Evolutionary conservation across 1,140 invertebrate genomes (phyloP).

Genomic region (Gryllus bimaculatus): DNA sequence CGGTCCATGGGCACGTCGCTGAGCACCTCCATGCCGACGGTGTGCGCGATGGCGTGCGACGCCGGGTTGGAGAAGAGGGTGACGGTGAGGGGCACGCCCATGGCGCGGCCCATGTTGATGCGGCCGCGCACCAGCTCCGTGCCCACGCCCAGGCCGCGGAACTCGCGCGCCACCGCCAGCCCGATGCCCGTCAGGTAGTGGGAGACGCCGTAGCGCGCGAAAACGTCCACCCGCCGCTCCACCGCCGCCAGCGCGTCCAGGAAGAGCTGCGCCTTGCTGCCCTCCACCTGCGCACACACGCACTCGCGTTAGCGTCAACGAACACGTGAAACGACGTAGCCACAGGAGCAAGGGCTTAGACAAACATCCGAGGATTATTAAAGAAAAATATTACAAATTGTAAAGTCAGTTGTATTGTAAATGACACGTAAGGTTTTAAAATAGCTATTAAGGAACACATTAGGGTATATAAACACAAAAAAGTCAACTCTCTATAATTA

Average conservation of each 20-base stretch:
- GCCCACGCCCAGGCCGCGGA: not conserved
- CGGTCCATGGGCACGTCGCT: not conserved
- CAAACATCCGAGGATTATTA: no score
- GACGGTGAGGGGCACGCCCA: not conserved
- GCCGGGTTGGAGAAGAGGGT: not conserved
- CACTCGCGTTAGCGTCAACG: no score
- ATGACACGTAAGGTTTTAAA: no score
- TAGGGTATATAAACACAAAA: no score
- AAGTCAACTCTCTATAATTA: no score
- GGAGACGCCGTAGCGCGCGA: not conserved
- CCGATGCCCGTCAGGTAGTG: not conserved
- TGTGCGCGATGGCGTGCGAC: not conserved
- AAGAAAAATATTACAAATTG: no score
- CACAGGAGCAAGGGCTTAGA: no score
- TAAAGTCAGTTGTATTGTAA: no score
- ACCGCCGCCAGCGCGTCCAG: not conserved
- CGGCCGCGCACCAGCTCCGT: not conserved
- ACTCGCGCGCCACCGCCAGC: not conserved
- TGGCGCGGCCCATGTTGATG: not conserved
- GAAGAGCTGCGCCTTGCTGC: not conserved
- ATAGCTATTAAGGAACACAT: no score
- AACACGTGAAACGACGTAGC: no score
- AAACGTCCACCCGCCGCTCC: not conserved
- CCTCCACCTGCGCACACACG: not conserved
- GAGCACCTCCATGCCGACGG: not conserved